Conservation (phyloP, 2,797 vertebrate species). For the Hafferia zeledoni region DNA sequence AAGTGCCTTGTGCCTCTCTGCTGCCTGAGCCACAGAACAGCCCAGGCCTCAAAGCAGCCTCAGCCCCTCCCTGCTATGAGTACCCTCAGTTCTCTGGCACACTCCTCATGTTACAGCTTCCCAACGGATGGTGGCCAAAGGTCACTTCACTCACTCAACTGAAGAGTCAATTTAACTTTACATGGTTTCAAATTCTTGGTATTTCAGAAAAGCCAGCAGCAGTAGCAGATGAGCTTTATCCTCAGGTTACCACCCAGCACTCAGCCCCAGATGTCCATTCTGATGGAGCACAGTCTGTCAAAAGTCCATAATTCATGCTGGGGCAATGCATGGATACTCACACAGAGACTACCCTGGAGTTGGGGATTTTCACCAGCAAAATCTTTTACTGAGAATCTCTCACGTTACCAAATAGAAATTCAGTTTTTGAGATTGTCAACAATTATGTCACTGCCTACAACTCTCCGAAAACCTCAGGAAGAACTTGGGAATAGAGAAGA, state of each 20-base stretch:
- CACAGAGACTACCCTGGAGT: not conserved
- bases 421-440: not conserved
- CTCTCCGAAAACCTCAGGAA: not conserved
- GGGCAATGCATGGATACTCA: not conserved
- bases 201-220: not conserved
- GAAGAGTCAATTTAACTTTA: not conserved
- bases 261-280: slow-evolving; percentile 23
- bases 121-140: not conserved
- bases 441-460: not conserved
- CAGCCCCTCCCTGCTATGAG: not conserved
- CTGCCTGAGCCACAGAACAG: not conserved
- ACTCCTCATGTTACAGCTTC: not conserved
- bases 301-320: slow-evolving; percentile 30
- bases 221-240: not conserved
- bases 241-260: slow-evolving; percentile 32
- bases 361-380: not conserved
- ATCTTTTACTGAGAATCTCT: not conserved
- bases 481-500: not conserved
- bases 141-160: not conserved
- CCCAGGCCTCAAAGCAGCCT: not conserved
- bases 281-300: slow-evolving; percentile 8
- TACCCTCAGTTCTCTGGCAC: not conserved
- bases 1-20: not conserved
- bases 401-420: not conserved
- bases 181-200: slow-evolving; percentile 18